These are phyloP conservation scores for Volucella bombylans DNA, from an alignment of 2,888 invertebrate species.

Conservation along the genomic window DNA sequence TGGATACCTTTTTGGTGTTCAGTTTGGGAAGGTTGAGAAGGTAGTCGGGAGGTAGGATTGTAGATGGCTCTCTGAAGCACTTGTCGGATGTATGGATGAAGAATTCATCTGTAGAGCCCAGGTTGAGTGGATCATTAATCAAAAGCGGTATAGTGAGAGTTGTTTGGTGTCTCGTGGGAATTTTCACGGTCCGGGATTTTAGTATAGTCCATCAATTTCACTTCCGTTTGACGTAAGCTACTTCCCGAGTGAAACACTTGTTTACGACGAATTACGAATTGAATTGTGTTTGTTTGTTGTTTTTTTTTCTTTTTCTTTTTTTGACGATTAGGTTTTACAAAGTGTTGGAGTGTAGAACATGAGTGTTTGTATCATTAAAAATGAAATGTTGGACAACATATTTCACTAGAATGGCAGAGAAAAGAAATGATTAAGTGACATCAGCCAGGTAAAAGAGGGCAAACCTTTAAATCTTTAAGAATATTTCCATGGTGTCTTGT, in stretches of 20 bases:
- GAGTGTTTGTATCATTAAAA: too few species aligned
- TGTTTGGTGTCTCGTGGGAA: conserved; percentile 55
- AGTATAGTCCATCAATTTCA: conserved; percentile 35
- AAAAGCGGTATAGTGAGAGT: conserved; percentile 40
- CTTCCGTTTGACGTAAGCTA: conserved; percentile 45
- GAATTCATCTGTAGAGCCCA: conserved; percentile 31
- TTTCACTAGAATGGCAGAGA: too few species aligned
- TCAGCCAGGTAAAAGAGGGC: too few species aligned
- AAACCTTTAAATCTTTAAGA: too few species aligned
- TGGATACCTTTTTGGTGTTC: conserved; percentile 22
- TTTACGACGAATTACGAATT: conserved; percentile 4
- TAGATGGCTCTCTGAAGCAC: conserved; percentile 20
- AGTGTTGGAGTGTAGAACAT: too few species aligned
- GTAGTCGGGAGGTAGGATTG: neutral
- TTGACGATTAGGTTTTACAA: too few species aligned
- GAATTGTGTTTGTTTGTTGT: too few species aligned
- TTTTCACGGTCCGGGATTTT: conserved; percentile 13
- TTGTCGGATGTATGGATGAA: conserved; percentile 46
- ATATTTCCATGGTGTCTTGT: too few species aligned
- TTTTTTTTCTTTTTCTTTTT: too few species aligned
- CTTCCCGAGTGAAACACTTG: neutral
- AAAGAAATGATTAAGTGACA: too few species aligned
- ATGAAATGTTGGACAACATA: too few species aligned
- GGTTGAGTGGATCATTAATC: conserved; percentile 62
- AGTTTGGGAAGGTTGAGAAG: neutral